A percentile compares a stretch with the other conserved stretches of the same genome.
phyloP scores from a whole-genome alignment of 2,797 vertebrate genomes.

The Lindbergichthys nudifrons region DNA sequence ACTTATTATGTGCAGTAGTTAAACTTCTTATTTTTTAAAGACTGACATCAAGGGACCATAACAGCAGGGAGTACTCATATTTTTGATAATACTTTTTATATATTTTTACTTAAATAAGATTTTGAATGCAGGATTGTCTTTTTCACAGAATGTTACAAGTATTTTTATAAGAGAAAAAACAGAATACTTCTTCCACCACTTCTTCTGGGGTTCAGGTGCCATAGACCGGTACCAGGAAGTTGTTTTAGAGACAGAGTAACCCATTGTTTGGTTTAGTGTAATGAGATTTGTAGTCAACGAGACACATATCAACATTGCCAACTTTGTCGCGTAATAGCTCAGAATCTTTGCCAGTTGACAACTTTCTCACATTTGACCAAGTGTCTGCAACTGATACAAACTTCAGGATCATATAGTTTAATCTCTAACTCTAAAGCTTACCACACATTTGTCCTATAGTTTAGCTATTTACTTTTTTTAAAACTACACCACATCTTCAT shows the following conservation, averaged over 20 bases:
- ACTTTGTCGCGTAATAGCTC: background rate
- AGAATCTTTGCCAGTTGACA: background rate
- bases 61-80: background rate
- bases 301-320: background rate
- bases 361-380: background rate
- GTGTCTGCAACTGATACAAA: background rate
- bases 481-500: constrained; percentile 25
- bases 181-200: background rate
- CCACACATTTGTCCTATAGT: background rate
- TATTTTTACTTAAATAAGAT: background rate
- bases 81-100: background rate
- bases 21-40: too few species aligned
- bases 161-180: background rate
- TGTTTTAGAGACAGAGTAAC: background rate
- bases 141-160: background rate
- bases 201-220: background rate
- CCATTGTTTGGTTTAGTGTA: background rate
- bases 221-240: background rate
- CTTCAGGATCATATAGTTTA: background rate
- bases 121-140: too few species aligned
- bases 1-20: too few species aligned
- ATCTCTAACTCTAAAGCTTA: constrained; percentile 1
- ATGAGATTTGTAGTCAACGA: background rate
- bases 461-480: background rate
- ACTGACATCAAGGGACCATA: too few species aligned